These are phyloP conservation scores for Vicugna pacos DNA, from an alignment of 2,113 vertebrate species.

Conservation along the genomic window DNA sequence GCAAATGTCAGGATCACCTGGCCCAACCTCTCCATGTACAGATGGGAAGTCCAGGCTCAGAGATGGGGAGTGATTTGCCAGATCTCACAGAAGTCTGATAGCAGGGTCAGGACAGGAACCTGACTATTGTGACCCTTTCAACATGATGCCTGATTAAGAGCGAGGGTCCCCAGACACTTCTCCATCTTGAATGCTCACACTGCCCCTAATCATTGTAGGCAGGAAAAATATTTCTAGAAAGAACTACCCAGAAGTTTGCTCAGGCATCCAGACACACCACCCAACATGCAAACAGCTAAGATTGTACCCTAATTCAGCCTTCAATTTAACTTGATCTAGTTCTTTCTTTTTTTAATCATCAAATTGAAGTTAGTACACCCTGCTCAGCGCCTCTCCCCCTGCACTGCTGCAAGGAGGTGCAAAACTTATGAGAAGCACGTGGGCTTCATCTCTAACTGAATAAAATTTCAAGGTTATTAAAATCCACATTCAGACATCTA, in stretches of 20 bases:
- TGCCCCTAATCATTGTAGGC: neutral
- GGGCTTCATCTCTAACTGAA: slow-evolving; percentile 65
- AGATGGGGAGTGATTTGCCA: neutral
- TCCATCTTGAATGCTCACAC: neutral
- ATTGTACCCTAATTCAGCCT: neutral
- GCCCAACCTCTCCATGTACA: neutral
- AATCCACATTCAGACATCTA: slow-evolving; percentile 70
- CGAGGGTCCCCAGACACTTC: neutral
- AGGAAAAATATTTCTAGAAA: slow-evolving; percentile 4
- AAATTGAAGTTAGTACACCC: neutral
- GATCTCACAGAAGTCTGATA: neutral
- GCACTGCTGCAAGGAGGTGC: slow-evolving; percentile 2
- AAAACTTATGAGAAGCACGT: slow-evolving; percentile 53
- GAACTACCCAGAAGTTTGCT: neutral
- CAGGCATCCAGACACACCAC: neutral
- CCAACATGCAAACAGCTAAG: neutral
- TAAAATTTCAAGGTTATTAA: slow-evolving; percentile 80
- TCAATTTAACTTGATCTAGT: slow-evolving; percentile 45
- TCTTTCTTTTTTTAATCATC: neutral
- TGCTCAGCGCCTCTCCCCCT: neutral
- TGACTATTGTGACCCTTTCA: neutral
- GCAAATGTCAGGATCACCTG: neutral
- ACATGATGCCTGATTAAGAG: neutral
- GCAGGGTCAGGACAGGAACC: neutral
- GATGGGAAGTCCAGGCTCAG: neutral